Evolutionary conservation across 2,888 invertebrate species (phyloP), one percentile per base, ranked within the genome.

Genomic region (Phyllotreta striolata): DNA sequence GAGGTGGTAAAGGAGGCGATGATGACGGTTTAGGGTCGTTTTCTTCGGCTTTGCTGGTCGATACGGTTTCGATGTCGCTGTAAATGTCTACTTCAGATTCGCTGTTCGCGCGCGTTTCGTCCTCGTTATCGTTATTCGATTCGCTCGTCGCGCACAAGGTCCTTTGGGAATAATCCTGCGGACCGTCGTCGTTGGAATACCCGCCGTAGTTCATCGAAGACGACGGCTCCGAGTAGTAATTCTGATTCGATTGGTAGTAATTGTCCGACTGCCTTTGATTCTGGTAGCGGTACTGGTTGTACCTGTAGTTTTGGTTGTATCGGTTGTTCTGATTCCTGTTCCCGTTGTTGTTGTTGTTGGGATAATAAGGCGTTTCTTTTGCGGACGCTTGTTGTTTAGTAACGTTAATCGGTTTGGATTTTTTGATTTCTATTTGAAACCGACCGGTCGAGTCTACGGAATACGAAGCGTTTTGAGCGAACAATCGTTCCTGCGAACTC

Each of bases 401-500:
- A 7, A 70, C 55, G 52, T 70, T 66, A 9, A 70, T 46, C 13
- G 43, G 44, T 10, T 41, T 40, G 0, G 55, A 59, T 24, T 46
- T 12, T 60, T 69, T 69, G 4, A 59, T 56, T 66, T 84, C 83
- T 7, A 89, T 84, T 63, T 85, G 81, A 0, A 91, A 77, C 13
- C 84, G 86, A 0, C 91, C 92, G 72, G 89, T 87, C 1, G 85
- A 84, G 46, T 86, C 84, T 0, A 89, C 73, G 0, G 85, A 85
- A 6, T 88, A 83, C 2, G 86, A 79, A 24, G 86, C 83, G 52
- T 86, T 84, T 66, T 86, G 88, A 5, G 89, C 88, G 77, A 90
- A 89, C 81, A 91, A 86, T 64, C 88, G 83, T 55, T 88, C 85
- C 78, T 92, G 92, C 70, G 87, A 85, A 67, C 87, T 87, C 73